Evolutionary conservation across 2,797 vertebrate genomes (phyloP).

Genomic region (Molossus molossus): DNA sequence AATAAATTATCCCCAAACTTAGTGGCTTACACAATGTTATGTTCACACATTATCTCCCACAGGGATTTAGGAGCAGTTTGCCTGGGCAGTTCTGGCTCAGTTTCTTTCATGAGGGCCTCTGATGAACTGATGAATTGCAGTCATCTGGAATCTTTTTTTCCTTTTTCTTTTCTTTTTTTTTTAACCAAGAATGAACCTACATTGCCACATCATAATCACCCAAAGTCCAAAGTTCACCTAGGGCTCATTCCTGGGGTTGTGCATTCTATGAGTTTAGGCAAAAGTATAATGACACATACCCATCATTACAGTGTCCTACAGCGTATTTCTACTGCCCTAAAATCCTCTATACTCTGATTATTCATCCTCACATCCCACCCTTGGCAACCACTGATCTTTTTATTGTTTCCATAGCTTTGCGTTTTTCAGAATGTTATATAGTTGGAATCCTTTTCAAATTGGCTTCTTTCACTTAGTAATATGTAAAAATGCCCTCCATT

Average conservation of each 20-base stretch:
- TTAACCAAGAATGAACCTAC: neutral
- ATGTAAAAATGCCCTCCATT: neutral
- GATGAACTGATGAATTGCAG: too few relatives aligned
- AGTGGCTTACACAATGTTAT: neutral
- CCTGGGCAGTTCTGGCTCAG: neutral
- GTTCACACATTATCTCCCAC: neutral
- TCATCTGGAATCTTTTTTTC: neutral
- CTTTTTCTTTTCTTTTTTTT: neutral
- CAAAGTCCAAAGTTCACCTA: neutral
- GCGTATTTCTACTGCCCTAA: neutral
- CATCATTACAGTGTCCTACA: neutral
- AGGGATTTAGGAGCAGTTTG: neutral
- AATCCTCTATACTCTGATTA: neutral
- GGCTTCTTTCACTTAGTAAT: neutral
- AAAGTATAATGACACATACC: neutral
- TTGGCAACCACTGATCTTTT: neutral
- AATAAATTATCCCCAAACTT: neutral
- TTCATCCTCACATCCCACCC: neutral
- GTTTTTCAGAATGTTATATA: neutral
- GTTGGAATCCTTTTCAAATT: neutral
- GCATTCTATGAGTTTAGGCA: neutral
- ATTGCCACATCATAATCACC: neutral
- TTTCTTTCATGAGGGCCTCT: neutral
- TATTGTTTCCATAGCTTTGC: neutral
- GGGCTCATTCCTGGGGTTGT: neutral